Conservation (phyloP, 2,113 vertebrate genomes). For the Acinonyx jubatus region DNA sequence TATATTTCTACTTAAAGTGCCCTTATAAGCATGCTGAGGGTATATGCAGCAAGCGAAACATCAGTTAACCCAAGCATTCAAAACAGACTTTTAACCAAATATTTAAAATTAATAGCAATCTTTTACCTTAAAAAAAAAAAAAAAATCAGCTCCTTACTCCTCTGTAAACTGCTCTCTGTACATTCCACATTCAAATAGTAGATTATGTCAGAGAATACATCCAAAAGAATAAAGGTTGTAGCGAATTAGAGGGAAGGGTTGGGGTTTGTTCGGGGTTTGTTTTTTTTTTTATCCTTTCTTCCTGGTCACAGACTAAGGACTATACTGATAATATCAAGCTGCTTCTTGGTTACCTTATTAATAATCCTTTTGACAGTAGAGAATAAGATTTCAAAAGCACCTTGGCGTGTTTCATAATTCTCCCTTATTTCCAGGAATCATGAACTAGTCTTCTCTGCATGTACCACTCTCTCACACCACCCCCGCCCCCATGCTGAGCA, state of each 20-base stretch:
- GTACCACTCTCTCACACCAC: neutral
- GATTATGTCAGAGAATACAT: neutral
- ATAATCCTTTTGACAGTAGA: neutral
- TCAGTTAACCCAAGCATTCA: neutral
- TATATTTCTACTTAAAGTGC: neutral
- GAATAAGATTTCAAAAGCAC: neutral
- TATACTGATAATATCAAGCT: neutral
- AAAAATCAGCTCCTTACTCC: neutral
- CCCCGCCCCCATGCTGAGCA: neutral
- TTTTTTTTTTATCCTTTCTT: neutral
- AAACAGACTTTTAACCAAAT: slow-evolving; percentile 27
- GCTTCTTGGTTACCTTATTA: neutral
- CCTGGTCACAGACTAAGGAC: neutral
- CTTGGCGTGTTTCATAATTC: neutral
- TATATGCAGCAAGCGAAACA: neutral
- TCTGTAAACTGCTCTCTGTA: neutral
- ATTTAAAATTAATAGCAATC: neutral
- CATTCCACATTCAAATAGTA: neutral
- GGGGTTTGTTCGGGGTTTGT: neutral
- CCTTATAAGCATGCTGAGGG: neutral
- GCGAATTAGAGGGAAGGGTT: neutral
- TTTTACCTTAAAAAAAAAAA: neutral
- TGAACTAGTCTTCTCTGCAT: neutral
- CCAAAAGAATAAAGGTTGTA: neutral
- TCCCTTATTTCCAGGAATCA: neutral